Base-by-base conservation (phyloP, 1,140 invertebrate species). In the Pogonus chalceus region DNA sequence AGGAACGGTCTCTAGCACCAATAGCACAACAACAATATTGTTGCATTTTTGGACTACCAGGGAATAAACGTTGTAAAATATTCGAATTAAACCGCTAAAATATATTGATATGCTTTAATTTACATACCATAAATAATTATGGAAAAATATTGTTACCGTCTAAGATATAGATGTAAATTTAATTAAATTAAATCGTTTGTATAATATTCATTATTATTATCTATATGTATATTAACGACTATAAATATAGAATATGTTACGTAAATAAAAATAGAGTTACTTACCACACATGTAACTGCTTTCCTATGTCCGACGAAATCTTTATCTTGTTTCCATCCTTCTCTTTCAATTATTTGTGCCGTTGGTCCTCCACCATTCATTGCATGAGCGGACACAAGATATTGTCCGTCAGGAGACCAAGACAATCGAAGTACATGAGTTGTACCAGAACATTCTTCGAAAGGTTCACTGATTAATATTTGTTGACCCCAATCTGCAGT, bases 261-360 rank as follows among this genome's bases (percentile, higher is more conserved):
- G n/a, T n/a, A n/a, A 43, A 43, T 10, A 43, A 3, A 23, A 23
- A 14, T 50, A 49, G 26, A 18, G 21, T 16, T 58, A 73, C 79
- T 72, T 73, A 92, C 88, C 54, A 95, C 92, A 72, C 92, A 95
- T 39, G 92, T 96, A 20, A 98, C 87, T 48, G 94, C 94, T 79
- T 97, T 97, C 53, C 92, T 77, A 68, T 98, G 96, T 0, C 96
- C 96, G 20, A 98, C 96, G 75, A 97, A 96, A 73, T 99, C 96
- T 69, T 92, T 92, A 57, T 92, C 89, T 53, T 87, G 85, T 24
- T 82, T 83, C 92, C 92, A 96, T 16, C 87, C 88, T 66, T 92
- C 88, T 47, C 92, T 73, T 70, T 95, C 90, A 20, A 95, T 87
- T 50, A 96, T 92, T 69, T 90, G 87, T 1, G 94, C 93, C 0